Percentiles rank a stretch among this genome's conserved stretches.
These are phyloP conservation scores for Grammomys dolichurus DNA, from an alignment of 2,113 vertebrate genomes.

Conservation along the genomic window DNA sequence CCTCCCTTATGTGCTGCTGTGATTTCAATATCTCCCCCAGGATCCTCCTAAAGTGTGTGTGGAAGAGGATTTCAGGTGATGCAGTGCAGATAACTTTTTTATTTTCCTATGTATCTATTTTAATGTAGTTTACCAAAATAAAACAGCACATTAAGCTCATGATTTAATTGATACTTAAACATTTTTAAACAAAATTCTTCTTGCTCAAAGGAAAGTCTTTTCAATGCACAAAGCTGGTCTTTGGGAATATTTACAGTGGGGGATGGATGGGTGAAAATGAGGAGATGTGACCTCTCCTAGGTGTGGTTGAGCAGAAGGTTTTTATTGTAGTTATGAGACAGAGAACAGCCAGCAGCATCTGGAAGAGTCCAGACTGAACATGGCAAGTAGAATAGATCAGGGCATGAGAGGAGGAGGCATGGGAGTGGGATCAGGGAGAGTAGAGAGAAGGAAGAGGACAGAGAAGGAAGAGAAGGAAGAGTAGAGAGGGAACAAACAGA, in stretches of 20 bases:
- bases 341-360: background rate
- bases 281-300: background rate
- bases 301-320: background rate
- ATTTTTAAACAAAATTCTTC: background rate
- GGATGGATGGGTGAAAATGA: background rate
- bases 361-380: background rate
- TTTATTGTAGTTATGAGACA: background rate
- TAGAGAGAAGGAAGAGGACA: background rate
- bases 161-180: background rate
- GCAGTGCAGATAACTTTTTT: background rate
- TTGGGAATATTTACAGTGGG: background rate
- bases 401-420: background rate
- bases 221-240: background rate
- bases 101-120: conserved; percentile 49
- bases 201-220: background rate
- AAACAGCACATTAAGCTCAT: conserved; percentile 5
- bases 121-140: conserved; percentile 35
- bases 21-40: background rate
- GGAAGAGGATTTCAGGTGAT: background rate
- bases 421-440: background rate
- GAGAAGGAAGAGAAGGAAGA: too few species aligned
- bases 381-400: background rate
- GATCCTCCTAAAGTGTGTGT: background rate
- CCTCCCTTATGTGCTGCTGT: background rate
- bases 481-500: background rate